phyloP scores from a whole-genome alignment of 2,113 vertebrate genomes.

The Neolamprologus sp. region DNA sequence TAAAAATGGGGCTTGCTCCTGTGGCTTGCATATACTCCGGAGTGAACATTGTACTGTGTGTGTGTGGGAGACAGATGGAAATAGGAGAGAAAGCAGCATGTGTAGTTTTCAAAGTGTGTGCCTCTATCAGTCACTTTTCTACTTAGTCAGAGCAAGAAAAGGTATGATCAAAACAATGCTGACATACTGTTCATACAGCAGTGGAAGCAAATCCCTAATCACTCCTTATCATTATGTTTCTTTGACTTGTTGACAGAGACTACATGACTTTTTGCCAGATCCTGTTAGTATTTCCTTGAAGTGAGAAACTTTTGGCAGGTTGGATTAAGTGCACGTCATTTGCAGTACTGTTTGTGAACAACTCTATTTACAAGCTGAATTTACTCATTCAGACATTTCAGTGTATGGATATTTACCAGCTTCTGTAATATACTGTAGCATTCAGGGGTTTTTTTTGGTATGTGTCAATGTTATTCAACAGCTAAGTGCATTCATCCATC shows the following conservation, averaged over 20 bases:
- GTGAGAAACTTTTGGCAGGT: not conserved
- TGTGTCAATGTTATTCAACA: not conserved
- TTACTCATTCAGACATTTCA: not conserved
- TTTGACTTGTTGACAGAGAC: not conserved
- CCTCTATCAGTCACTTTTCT: not conserved
- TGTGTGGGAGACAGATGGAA: not conserved
- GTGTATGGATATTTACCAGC: not conserved
- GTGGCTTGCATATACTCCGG: not conserved
- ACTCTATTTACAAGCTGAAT: not conserved
- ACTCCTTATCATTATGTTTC: not conserved
- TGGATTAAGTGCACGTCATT: not conserved
- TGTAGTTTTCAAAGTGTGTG: not conserved
- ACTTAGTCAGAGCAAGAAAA: not conserved
- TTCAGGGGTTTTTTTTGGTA: not conserved
- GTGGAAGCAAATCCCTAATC: not conserved
- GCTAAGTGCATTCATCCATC: not conserved
- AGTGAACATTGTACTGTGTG: not conserved
- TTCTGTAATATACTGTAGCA: not conserved
- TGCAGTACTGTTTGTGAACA: not conserved
- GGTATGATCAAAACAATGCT: not conserved
- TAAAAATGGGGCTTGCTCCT: constrained; percentile 9
- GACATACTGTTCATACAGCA: not conserved
- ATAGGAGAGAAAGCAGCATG: not conserved
- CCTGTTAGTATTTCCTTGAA: not conserved
- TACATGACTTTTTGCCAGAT: not conserved